phyloP scores from a whole-genome alignment of 2,888 invertebrate species.

The Tanypteryx hageni region DNA sequence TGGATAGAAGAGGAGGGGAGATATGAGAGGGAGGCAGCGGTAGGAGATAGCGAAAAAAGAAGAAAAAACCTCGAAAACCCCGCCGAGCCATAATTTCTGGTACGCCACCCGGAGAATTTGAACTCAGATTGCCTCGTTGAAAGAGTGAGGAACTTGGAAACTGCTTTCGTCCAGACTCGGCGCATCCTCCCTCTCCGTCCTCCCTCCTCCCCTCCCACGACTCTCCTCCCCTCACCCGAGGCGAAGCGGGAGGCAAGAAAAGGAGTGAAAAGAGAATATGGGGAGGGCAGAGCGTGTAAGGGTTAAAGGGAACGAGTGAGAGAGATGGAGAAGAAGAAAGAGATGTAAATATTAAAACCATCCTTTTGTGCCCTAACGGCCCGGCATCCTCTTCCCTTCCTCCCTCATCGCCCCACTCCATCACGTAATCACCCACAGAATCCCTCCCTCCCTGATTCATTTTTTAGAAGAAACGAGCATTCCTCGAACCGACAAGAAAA shows the following conservation, averaged over 20 bases:
- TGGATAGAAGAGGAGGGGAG: neutral
- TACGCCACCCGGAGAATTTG: constrained; percentile 55
- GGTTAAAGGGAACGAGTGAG: neutral
- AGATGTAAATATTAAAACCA: constrained; percentile 56
- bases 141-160: constrained; percentile 48
- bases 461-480: constrained; percentile 34
- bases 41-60: neutral
- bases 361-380: constrained; percentile 23
- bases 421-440: neutral
- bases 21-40: neutral
- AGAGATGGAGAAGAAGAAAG: constrained; percentile 30
- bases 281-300: neutral
- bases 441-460: neutral
- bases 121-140: constrained; percentile 57
- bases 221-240: neutral
- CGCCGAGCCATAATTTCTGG: constrained; percentile 49
- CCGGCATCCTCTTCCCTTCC: neutral
- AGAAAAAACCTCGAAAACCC: constrained; percentile 15
- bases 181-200: neutral
- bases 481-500: neutral
- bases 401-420: neutral
- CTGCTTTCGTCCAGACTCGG: neutral
- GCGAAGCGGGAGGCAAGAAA: neutral
- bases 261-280: neutral
- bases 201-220: neutral